These are phyloP conservation scores for Parascotia fuliginaria DNA, from an alignment of 2,888 invertebrate species.

Conservation along the genomic window DNA sequence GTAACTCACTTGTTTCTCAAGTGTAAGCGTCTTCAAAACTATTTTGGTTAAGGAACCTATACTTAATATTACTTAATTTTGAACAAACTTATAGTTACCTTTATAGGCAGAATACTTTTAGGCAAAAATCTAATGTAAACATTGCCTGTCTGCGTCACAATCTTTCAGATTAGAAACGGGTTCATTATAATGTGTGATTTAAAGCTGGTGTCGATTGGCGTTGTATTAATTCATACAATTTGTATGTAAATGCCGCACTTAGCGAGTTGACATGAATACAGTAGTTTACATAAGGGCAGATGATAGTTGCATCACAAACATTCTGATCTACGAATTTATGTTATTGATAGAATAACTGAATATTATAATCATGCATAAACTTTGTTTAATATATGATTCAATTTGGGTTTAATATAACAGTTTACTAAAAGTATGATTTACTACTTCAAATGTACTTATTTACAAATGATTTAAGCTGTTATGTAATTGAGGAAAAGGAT, in stretches of 20 bases:
- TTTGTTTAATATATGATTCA: not conserved
- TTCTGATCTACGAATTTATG: conserved; percentile 12
- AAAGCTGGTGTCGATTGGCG: conserved; percentile 50
- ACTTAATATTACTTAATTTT: too few relatives aligned
- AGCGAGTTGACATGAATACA: conserved; percentile 41
- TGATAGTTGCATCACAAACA: conserved; percentile 31
- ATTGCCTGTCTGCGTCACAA: conserved; percentile 2
- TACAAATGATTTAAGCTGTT: too few relatives aligned
- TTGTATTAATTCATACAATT: conserved; percentile 53
- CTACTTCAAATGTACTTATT: too few relatives aligned
- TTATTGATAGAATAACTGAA: conserved; percentile 7
- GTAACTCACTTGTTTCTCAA: too few relatives aligned
- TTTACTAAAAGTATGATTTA: too few relatives aligned
- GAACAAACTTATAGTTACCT: too few relatives aligned
- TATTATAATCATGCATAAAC: not conserved
- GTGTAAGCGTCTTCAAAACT: too few relatives aligned
- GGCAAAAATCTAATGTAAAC: not conserved
- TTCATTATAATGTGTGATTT: conserved; percentile 45
- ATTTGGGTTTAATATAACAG: not conserved
- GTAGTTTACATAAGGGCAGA: conserved; percentile 35
- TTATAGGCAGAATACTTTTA: not conserved
- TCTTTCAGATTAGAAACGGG: conserved; percentile 38
- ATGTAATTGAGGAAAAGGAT: too few relatives aligned
- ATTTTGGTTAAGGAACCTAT: too few relatives aligned
- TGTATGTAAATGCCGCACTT: conserved; percentile 53